Evolutionary conservation across 2,797 vertebrate species (phyloP).

Genomic region (Catostomus latipinnis): DNA sequence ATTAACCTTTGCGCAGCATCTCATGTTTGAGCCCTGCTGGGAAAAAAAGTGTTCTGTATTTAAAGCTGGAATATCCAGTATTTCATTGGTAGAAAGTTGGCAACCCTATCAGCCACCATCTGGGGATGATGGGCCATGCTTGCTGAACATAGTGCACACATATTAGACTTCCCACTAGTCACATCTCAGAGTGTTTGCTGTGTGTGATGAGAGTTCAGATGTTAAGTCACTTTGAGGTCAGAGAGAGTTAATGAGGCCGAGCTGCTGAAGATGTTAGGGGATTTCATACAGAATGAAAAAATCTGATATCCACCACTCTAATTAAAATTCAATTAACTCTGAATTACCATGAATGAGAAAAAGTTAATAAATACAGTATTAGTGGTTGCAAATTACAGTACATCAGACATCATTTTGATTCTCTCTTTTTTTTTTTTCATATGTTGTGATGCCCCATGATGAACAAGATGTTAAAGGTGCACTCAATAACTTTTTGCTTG

Average conservation of each 20-base stretch:
- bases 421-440: neutral
- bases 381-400: neutral
- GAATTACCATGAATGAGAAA: constrained; percentile 10
- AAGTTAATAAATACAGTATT: constrained; percentile 6
- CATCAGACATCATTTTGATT: neutral
- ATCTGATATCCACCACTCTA: constrained; percentile 27
- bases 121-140: neutral
- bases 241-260: constrained; percentile 45
- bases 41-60: too few species aligned
- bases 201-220: constrained; percentile 34
- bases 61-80: neutral
- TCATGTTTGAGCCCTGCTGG: too few species aligned
- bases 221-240: constrained; percentile 38
- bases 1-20: too few species aligned
- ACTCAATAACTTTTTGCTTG: too few species aligned
- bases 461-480: too few species aligned
- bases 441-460: too few species aligned
- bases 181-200: constrained; percentile 32
- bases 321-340: constrained; percentile 48
- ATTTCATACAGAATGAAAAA: constrained; percentile 37
- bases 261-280: constrained; percentile 26
- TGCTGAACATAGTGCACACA: neutral
- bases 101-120: neutral
- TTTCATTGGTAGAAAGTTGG: neutral
- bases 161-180: constrained; percentile 22